Evolutionary conservation across 1,140 invertebrate species (phyloP).

Genomic region (Listronotus bonariensis): DNA sequence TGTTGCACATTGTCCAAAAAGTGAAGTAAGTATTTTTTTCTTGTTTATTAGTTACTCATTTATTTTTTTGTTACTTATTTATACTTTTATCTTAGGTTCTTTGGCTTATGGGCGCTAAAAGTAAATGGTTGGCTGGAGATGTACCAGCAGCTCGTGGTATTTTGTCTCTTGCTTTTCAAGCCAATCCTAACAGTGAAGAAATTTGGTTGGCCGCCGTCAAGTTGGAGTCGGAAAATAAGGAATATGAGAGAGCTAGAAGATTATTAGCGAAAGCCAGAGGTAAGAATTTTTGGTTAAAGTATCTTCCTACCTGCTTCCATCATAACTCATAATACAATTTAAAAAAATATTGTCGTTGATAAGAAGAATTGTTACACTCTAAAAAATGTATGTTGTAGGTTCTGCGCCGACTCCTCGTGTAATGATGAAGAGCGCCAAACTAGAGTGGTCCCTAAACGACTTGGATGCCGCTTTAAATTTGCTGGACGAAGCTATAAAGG

Average conservation of each 20-base stretch:
- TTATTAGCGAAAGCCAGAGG: constrained; percentile 89
- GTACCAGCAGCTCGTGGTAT: constrained; percentile 93
- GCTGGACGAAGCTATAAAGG: constrained; percentile 87
- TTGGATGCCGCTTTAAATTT: constrained; percentile 79
- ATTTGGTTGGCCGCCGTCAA: constrained; percentile 99
- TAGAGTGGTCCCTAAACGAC: constrained; percentile 97
- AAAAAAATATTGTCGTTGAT: too few species aligned
- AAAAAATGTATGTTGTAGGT: constrained; percentile 55
- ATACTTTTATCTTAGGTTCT: constrained; percentile 62
- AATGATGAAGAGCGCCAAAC: constrained; percentile 98
- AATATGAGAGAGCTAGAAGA: constrained; percentile 92
- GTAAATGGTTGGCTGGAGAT: constrained; percentile 96
- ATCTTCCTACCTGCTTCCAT: too few species aligned
- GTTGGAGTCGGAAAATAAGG: constrained; percentile 96
- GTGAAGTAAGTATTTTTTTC: constrained; percentile 67
- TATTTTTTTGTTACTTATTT: too few species aligned
- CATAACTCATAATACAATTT: too few species aligned
- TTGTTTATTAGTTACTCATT: background rate
- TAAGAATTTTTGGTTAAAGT: too few species aligned
- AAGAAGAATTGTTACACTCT: too few species aligned
- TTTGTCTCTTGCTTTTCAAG: constrained; percentile 87
- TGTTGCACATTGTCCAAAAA: constrained; percentile 96
- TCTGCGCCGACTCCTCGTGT: constrained; percentile 95
- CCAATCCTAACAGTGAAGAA: constrained; percentile 98
- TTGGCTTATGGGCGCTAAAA: constrained; percentile 99